Base-by-base conservation (phyloP, 2,888 invertebrate species). In the Drosophila anceps region DNA sequence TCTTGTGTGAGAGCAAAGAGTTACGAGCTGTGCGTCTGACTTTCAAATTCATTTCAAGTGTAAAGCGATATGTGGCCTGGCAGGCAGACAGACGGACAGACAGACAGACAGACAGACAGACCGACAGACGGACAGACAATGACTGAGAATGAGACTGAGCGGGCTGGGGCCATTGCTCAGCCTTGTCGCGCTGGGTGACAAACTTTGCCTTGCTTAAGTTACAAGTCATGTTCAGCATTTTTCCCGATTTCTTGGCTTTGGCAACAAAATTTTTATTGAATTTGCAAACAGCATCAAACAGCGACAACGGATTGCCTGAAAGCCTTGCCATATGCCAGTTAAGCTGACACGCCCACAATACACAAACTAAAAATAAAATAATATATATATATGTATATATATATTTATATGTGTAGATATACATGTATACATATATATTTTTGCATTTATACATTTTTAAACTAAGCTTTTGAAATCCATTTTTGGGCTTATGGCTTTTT, bases 1-100 rank as follows among this genome's bases (percentile, higher is more conserved):
- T 71, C 73, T 76, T 70, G 60, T 70, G 62, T 64, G 69, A 63
- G 71, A 64, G 73, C 48, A 63, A 85, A 86, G 88, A 86, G 79
- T 88, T 86, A 88, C 88, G 86, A 86, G 88, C 82, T 80, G 70
- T 75, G 78, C 73, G 82, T 80, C 83, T 78, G 88, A 86, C 88
- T 88, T 88, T 88, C 86, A 88, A 88, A 86, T 86, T 87, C 84
- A 81, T 82, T 86, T 86, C 81, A 88, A 84, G 84, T 87, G 89
- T 87, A 87, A 87, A 87, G 84, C 85, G 86, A 88, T 86, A 88
- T 84, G 87, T 73, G 80, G 86, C 79, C 71, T 57, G 53, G 64
- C 51, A 37, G 37, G 50, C 71, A 61, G 61, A 6, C 41, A 37
- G 44, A 27, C 44, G 20, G 44, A 41, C 48, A 5, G 51, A 35